These are phyloP conservation scores for Liasis olivaceus DNA, from an alignment of 2,797 vertebrate species.

Conservation along the genomic window DNA sequence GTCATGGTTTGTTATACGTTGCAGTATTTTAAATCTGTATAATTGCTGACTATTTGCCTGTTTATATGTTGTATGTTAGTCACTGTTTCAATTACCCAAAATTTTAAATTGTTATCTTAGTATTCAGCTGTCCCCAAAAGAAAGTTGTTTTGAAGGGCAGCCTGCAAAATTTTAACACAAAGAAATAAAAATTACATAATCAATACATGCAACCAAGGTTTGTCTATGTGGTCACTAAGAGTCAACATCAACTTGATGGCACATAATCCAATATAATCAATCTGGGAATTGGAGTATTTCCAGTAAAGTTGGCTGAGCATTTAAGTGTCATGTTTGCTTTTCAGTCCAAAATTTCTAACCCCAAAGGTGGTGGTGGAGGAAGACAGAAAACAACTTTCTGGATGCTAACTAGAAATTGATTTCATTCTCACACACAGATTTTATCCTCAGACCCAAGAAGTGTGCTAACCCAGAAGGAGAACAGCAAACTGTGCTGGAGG, in stretches of 20 bases:
- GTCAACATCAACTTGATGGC: neutral
- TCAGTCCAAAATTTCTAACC: neutral
- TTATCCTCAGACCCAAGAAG: conserved; percentile 2
- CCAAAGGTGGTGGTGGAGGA: neutral
- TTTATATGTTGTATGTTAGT: neutral
- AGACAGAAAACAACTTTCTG: neutral
- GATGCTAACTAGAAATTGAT: conserved; percentile 6
- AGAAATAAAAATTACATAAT: neutral
- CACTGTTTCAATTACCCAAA: neutral
- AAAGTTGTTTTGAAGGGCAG: neutral
- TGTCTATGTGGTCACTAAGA: neutral
- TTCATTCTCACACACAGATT: neutral
- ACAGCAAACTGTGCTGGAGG: neutral
- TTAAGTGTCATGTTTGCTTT: neutral
- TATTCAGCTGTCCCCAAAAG: neutral
- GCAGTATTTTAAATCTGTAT: neutral
- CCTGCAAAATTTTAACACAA: neutral
- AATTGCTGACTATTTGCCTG: neutral
- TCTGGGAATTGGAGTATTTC: neutral
- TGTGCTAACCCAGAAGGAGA: neutral
- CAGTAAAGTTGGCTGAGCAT: neutral
- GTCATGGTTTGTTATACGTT: neutral
- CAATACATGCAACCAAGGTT: neutral
- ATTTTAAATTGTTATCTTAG: neutral
- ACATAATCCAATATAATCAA: neutral